Base-by-base conservation (phyloP, 2,888 invertebrate species). In the Selenia dentaria region DNA sequence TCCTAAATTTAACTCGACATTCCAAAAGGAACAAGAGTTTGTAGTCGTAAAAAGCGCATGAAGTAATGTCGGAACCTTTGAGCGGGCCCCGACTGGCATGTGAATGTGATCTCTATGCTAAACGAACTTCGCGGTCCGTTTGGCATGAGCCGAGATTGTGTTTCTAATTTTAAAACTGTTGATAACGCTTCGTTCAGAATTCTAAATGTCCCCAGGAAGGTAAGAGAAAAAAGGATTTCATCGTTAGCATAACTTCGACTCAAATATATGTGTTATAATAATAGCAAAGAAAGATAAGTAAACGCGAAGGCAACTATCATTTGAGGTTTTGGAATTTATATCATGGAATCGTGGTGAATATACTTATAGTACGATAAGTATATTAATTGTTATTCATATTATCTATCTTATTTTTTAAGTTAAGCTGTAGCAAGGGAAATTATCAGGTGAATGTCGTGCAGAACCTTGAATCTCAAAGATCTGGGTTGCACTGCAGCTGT, bases 1-100 rank as follows among this genome's bases (percentile, higher is more conserved):
- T 72, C 59, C 67, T 70, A 63, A 73, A 70, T 70, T 68, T 64
- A 66, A 70, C 62, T 40, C 58, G 54, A 64, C 64, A 58, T 64
- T 58, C 70, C 69, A 68, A 70, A 67, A 62, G 64, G 65, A 66
- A 65, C 48, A 66, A 67, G 51, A 64, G 43, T 65, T 59, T 57
- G 48, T 31, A 34, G 66, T 68, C 66, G 71, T 74, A 70, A 74
- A 76, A 72, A 68, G 66, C 68, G 42, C 45, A 40, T 51, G 44
- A 54, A 63, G 62, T 65, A 61, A 66, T 60, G 59, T 54, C 66
- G 67, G 57, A 57, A 50, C 62, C 48, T 56, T 50, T 62, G 62
- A 57, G 57, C 58, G 37, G 41, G 52, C 44, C 40, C 46, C 45
- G 16, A 35, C 44, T 24, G 51, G 45, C 32, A 54, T 51, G 50